Base-by-base conservation (phyloP, 2,888 invertebrate species). In the Andrena marginata region DNA sequence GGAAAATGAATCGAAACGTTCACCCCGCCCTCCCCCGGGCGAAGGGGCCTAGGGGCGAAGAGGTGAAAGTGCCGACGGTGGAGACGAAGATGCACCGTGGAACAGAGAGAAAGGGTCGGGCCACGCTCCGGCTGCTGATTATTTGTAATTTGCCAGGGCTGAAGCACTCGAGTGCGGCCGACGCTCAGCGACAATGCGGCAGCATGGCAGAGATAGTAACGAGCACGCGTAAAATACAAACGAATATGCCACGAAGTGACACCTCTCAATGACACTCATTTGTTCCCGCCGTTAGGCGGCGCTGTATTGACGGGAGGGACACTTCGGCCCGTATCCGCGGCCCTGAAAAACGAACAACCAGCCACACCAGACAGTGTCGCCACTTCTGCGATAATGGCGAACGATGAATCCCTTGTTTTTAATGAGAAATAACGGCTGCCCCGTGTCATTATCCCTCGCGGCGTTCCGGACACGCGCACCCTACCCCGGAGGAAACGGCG, bases 191-290 rank as follows among this genome's bases (percentile, higher is more conserved):
- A 91, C 91, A 91, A 91, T 91, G 87, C 84, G 77, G 73, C 49
- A 75, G 70, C 82, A 77, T 71, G 78, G 85, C 85, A 76, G 88
- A 88, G 88, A 88, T 85, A 88, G 89, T 90, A 89, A 91, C 89
- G 90, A 89, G 90, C 82, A 84, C 83, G 85, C 85, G 88, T 88
- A 90, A 92, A 93, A 93, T 91, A 93, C 92, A 93, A 93, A 93
- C 94, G 93, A 93, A 94, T 93, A 93, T 94, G 89, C 93, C 93
- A 94, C 94, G 94, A 94, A 93, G 93, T 94, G 93, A 94, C 94
- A 94, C 94, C 94, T 94, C 93, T 94, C 94, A 93, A 94, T 94
- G 93, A 91, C 92, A 81, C 89, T 92, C 90, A 84, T 87, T 78
- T 85, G 85, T 87, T 83, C 48, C 79, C 63, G 73, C 69, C 59